phyloP scores from a whole-genome alignment of 2,113 vertebrate genomes.

The Pristiophorus japonicus region DNA sequence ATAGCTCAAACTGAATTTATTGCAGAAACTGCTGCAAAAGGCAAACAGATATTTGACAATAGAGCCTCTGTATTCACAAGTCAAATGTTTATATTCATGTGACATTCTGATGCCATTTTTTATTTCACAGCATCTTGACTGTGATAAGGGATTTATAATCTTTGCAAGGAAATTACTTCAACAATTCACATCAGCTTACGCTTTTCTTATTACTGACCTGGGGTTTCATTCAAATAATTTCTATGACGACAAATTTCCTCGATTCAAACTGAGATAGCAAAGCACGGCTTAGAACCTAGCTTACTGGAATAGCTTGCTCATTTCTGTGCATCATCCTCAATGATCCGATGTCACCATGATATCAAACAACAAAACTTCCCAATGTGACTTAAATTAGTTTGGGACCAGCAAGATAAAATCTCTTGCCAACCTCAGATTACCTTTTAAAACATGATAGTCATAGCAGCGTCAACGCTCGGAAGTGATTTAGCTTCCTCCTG shows the following conservation, averaged over 20 bases:
- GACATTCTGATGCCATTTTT: background rate
- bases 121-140: background rate
- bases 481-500: background rate
- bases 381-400: background rate
- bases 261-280: background rate
- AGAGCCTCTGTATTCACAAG: background rate
- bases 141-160: background rate
- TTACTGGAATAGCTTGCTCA: background rate
- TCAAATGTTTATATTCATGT: background rate
- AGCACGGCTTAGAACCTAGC: background rate
- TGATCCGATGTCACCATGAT: background rate
- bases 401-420: background rate
- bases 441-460: conserved; percentile 5
- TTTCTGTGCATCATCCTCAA: background rate
- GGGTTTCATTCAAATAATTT: background rate
- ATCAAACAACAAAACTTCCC: background rate
- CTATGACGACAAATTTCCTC: background rate
- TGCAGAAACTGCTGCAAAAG: background rate
- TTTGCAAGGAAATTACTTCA: background rate
- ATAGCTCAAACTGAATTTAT: background rate
- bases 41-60: background rate
- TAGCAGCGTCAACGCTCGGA: background rate
- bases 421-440: background rate
- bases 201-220: background rate
- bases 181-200: background rate